Base-by-base conservation (phyloP, 2,888 invertebrate species). In the Mechanitis mazaeus region DNA sequence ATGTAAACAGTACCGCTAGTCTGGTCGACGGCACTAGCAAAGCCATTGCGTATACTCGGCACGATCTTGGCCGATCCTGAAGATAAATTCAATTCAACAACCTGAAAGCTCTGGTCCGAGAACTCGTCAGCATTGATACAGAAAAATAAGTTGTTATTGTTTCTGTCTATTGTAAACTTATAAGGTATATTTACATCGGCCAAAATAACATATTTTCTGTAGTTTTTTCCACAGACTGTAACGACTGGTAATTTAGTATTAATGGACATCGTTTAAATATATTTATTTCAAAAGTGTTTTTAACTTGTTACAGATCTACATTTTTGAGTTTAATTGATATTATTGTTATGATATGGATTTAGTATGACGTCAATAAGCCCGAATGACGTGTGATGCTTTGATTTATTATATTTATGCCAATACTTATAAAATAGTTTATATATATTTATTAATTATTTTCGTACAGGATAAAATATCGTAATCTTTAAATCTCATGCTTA, bases 41-140 rank as follows among this genome's bases (percentile, higher is more conserved):
- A 85, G 6, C 85, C 85, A 64, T 85, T 83, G 28, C 79, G 76
- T 59, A 85, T 79, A 63, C 78, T 75, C 45, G 80, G 79, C 59
- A 84, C 72, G 54, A 84, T 68, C 35, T 71, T 68, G 20, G 76
- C 65, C 33, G 65, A 59, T 28, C 74, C 76, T 54, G 74, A 75
- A 54, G 76, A 70, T 28, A 84, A 73, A 65, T 81, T 75, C n/a
- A 84, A 69, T 42, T 76, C 66, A 28, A 78, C 84, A 6, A 75
- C 79, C 64, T 81, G 81, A 65, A 85, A 85, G 68, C 83, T 84
- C 75, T 84, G 83, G 58, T 82, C 76, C 0, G 80, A 80, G 71
- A 79, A 81, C 60, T 84, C 79, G 59, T 85, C 84, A 2, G 83
- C 80, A 64, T 85, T 85, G 67, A 84, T 83, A 68, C 82, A 83